Base-by-base conservation (phyloP, 2,888 invertebrate species). In the Hymenopus coronatus region DNA sequence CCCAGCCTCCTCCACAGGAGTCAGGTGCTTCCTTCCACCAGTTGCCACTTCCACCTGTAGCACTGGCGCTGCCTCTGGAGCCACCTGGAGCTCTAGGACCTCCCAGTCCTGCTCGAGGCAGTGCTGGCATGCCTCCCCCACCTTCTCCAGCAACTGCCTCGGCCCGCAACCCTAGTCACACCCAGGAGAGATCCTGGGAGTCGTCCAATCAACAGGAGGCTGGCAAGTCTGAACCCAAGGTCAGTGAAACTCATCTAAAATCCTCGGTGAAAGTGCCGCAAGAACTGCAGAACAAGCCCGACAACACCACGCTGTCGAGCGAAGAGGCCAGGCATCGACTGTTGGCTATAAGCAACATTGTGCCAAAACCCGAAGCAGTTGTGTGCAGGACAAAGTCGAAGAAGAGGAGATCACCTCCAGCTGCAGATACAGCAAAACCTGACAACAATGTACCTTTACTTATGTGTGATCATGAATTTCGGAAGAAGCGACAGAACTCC, bases 91-190 rank as follows among this genome's bases (percentile, higher is more conserved):
- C 92, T 28, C 93, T 93, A n/a, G 96, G 96, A 2, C 96, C 96
- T 2, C 96, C 96, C 0, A 96, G 96, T 87, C 96, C 96, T 1
- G 96, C 96, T 4, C 93, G 96, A 12, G 96, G 96, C 28, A 96
- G 96, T 12, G 96, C 95, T 8, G 96, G 95, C 2, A 95, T 95
- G 91, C 89, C 89, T 46, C 90, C 90, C 12, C 90, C 91, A 15
- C 90, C 91, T 27, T 88, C 90, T 25, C 89, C 90, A 0, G 90
- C 90, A 15, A 89, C 90, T 3, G 90, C 90, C 12, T 89, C 88
- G 28, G 89, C 70, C 82, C 85, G 89, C 15, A 89, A 89, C 70
- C 89, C 86, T 27, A 87, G 70, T 46, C 85, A 82, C 8, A 15
- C 46, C 20, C 30, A 85, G 46, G 85, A 88, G 12, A 82, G 33